A percentile compares a stretch with the other conserved stretches of the same genome.
These are phyloP conservation scores for Bos javanicus DNA, from an alignment of 2,113 vertebrate genomes.

Conservation along the genomic window DNA sequence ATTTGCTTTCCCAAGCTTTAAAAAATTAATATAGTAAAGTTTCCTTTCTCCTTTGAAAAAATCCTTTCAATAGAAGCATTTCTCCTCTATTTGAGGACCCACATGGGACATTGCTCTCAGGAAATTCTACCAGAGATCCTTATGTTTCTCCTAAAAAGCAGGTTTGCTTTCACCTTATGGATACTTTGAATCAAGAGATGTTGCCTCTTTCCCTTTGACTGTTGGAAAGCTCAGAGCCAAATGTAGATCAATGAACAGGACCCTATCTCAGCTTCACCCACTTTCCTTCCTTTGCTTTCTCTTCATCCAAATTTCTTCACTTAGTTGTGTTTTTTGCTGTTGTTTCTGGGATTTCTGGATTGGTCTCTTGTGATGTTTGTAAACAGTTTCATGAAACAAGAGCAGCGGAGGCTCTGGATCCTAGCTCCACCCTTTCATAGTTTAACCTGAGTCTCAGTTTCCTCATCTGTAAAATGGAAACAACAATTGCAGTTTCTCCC, in stretches of 20 bases:
- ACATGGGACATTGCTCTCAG: slow-evolving; percentile 4
- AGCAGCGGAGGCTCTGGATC: neutral
- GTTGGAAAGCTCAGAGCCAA: slow-evolving; percentile 13
- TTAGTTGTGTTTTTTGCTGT: neutral
- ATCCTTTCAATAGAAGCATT: slow-evolving; percentile 8
- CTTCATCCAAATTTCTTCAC: neutral
- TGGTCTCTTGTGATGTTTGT: neutral
- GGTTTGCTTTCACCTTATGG: slow-evolving; percentile 26
- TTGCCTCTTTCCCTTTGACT: neutral
- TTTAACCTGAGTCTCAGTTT: slow-evolving; percentile 11
- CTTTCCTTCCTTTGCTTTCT: neutral
- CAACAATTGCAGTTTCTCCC: neutral
- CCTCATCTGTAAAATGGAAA: slow-evolving; percentile 22
- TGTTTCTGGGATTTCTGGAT: neutral
- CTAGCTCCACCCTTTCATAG: neutral
- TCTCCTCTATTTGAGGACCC: neutral
- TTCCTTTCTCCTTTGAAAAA: slow-evolving; percentile 18
- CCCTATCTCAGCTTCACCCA: neutral
- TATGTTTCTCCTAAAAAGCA: slow-evolving; percentile 18
- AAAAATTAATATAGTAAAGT: slow-evolving; percentile 21
- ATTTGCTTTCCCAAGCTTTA: slow-evolving; percentile 19
- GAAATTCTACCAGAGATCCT: slow-evolving; percentile 35
- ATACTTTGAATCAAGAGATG: neutral
- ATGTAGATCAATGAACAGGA: neutral
- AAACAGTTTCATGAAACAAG: neutral